Conservation (phyloP, 2,797 vertebrate genomes). For the Cetoscarus ocellatus region DNA sequence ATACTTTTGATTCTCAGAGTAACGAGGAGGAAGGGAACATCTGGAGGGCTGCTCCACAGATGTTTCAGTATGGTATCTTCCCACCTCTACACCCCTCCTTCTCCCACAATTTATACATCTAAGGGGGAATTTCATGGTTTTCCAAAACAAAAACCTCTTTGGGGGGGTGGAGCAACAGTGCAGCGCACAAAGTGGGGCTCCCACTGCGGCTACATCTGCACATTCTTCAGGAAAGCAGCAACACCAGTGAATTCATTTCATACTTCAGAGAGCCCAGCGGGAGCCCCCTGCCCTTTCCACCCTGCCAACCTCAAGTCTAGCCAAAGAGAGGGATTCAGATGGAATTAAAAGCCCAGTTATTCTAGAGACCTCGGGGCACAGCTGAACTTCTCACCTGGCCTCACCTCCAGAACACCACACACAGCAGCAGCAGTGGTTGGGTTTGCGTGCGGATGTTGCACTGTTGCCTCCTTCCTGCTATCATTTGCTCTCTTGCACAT, state of each 20-base stretch:
- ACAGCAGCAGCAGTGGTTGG: constrained; percentile 15
- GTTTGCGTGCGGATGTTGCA: constrained; percentile 28
- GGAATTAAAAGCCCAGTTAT: constrained; percentile 45
- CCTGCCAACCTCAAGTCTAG: constrained; percentile 55
- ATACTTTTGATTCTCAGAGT: constrained; percentile 36
- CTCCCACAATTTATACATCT: constrained; percentile 36
- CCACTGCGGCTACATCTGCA: constrained; percentile 74
- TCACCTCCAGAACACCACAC: constrained; percentile 43
- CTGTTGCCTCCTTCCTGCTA: constrained; percentile 12
- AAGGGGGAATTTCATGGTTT: constrained; percentile 60
- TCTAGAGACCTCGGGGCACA: constrained; percentile 38
- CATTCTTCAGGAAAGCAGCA: constrained; percentile 64
- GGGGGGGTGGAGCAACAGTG: constrained; percentile 29
- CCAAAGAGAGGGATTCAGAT: constrained; percentile 35
- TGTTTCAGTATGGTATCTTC: constrained; percentile 27
- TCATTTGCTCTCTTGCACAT: constrained; percentile 34
- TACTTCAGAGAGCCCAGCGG: constrained; percentile 66
- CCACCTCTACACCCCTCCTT: background rate
- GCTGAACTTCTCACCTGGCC: constrained; percentile 59
- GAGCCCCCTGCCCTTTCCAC: constrained; percentile 54
- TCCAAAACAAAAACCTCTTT: constrained; percentile 62
- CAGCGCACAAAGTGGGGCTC: constrained; percentile 49
- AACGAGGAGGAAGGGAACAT: constrained; percentile 33
- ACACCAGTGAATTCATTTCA: constrained; percentile 65
- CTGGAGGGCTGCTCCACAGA: constrained; percentile 48